Percentiles rank a stretch among this genome's conserved stretches.
phyloP scores from a whole-genome alignment of 2,113 vertebrate species.

The Castor canadensis region DNA sequence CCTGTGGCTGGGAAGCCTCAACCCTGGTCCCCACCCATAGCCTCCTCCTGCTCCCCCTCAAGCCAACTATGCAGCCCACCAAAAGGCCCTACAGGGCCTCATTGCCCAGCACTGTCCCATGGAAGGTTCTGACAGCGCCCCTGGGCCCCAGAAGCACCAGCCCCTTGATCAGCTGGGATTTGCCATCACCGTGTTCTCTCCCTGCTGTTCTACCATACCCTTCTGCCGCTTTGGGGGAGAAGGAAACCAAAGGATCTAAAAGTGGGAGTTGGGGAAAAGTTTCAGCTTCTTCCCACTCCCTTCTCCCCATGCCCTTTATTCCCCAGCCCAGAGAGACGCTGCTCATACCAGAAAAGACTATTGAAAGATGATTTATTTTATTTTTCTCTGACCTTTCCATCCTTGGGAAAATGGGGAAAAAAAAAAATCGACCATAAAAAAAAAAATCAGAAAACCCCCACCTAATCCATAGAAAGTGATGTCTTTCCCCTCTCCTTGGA shows the following conservation, averaged over 20 bases:
- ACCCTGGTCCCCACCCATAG: constrained; percentile 33
- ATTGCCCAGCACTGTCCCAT: constrained; percentile 44
- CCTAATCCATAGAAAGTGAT: constrained; percentile 76
- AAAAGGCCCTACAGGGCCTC: constrained; percentile 67
- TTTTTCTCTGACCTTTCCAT: constrained; percentile 85
- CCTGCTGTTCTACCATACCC: constrained; percentile 64
- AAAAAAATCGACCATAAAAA: background rate
- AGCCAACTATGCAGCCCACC: constrained; percentile 81
- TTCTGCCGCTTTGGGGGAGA: constrained; percentile 82
- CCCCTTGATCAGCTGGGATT: constrained; percentile 1
- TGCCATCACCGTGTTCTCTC: constrained; percentile 59
- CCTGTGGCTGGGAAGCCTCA: constrained; percentile 51
- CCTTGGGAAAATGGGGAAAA: constrained; percentile 78
- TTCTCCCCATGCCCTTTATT: background rate
- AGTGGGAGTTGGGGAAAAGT: constrained; percentile 42
- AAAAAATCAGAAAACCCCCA: constrained; percentile 43
- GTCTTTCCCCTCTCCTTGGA: constrained; percentile 72
- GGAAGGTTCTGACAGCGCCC: constrained; percentile 39
- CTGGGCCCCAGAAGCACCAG: constrained; percentile 61
- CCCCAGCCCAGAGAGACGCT: constrained; percentile 79
- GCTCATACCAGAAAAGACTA: constrained; percentile 83
- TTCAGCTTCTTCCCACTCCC: constrained; percentile 1
- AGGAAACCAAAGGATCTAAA: constrained; percentile 88
- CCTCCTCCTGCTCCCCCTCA: constrained; percentile 58
- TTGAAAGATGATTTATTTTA: constrained; percentile 82